phyloP scores from a whole-genome alignment of 1,140 invertebrate genomes.

The Drosophila paulistorum region DNA sequence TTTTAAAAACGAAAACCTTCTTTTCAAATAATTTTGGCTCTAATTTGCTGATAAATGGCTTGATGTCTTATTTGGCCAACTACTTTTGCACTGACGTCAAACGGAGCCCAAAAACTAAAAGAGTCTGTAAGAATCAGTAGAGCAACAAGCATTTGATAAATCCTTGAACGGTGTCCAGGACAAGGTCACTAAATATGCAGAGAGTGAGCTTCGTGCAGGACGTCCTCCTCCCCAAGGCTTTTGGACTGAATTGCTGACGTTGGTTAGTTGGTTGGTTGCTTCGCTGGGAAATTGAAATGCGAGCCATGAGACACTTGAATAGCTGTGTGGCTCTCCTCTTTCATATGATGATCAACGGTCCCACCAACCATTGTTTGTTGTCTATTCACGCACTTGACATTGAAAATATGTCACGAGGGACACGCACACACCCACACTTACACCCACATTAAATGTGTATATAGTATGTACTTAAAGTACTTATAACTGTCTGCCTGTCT shows the following conservation, averaged over 20 bases:
- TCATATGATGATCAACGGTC: too few species aligned
- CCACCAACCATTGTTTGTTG: conserved; percentile 5
- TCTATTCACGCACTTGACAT: conserved; percentile 58
- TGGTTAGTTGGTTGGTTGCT: neutral
- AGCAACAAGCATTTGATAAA: conserved; percentile 36
- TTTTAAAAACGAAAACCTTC: too few species aligned
- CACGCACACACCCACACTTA: neutral
- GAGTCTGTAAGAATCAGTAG: neutral
- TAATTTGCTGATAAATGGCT: too few species aligned
- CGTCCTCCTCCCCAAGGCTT: neutral
- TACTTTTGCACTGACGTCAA: conserved; percentile 38
- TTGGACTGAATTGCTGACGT: conserved; percentile 15
- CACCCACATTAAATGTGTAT: neutral
- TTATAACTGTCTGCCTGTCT: neutral
- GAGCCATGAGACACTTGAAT: conserved; percentile 2
- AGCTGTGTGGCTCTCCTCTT: neutral
- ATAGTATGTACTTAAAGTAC: neutral
- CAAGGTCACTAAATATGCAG: conserved; percentile 29
- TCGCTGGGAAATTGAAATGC: neutral
- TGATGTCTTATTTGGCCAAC: neutral
- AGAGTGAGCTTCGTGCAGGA: neutral
- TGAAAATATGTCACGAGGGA: conserved; percentile 48
- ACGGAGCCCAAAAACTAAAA: neutral
- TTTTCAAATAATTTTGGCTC: too few species aligned
- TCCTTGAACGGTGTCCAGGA: conserved; percentile 33